Conservation (phyloP, 23 tunicate species). For the Pegea sp. region DNA sequence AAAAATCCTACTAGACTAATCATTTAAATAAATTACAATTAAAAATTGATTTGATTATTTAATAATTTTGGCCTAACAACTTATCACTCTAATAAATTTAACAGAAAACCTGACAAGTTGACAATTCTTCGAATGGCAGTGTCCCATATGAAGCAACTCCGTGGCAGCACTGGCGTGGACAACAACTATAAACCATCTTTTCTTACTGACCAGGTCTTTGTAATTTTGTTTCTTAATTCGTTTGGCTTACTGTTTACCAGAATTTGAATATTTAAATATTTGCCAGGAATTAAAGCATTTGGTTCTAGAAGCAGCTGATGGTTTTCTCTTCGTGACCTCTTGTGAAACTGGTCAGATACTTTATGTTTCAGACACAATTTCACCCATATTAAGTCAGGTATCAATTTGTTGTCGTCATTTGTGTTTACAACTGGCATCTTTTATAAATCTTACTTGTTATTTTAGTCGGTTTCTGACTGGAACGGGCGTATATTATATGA, state of each 20-base stretch:
- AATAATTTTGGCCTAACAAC: too few species aligned
- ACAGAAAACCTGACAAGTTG: conserved; percentile 85
- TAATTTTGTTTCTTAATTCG: not conserved
- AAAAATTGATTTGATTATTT: too few species aligned
- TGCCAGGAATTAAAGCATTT: conserved; percentile 73
- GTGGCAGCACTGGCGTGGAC: conserved; percentile 59
- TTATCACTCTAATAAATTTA: too few species aligned
- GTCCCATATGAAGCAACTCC: conserved; percentile 78
- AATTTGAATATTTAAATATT: conserved; percentile 1
- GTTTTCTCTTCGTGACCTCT: conserved; percentile 71
- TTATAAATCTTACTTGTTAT: not conserved
- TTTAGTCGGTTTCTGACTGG: conserved; percentile 77
- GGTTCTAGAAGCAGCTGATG: conserved; percentile 90
- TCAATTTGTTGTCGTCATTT: too few species aligned
- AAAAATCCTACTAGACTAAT: not conserved
- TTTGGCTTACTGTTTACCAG: not conserved
- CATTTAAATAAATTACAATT: not conserved
- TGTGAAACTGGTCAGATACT: conserved; percentile 77
- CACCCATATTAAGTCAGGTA: conserved; percentile 63
- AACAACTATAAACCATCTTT: conserved; percentile 81
- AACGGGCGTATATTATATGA: conserved; percentile 47
- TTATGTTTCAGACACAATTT: conserved; percentile 90
- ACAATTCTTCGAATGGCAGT: conserved; percentile 96
- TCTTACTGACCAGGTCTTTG: conserved; percentile 58
- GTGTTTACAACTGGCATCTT: not conserved